These are phyloP conservation scores for Elymnias hypermnestra DNA, from an alignment of 1,140 invertebrate species.

Conservation along the genomic window DNA sequence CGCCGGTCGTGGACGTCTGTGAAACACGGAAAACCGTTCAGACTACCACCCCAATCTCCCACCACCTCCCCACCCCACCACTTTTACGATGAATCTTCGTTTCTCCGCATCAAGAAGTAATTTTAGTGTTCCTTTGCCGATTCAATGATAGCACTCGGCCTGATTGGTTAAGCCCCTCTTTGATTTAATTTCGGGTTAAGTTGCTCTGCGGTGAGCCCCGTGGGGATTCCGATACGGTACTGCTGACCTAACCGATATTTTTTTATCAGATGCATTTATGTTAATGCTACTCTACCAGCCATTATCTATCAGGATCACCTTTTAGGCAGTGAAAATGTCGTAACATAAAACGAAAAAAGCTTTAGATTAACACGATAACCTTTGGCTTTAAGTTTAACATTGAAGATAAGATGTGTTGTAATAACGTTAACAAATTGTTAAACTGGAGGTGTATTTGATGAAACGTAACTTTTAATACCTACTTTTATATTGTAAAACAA, in stretches of 20 bases:
- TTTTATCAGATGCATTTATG: slow-evolving; percentile 23
- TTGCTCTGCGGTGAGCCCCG: slow-evolving; percentile 54
- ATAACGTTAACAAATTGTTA: too few species aligned
- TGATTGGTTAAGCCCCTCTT: slow-evolving; percentile 74
- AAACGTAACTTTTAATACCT: too few species aligned
- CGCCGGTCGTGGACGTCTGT: slow-evolving; percentile 50
- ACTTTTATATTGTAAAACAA: too few species aligned
- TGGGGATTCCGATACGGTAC: slow-evolving; percentile 42
- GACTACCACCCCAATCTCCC: slow-evolving; percentile 39
- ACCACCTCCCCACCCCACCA: slow-evolving; percentile 44
- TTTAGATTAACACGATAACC: too few species aligned
- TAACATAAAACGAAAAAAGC: too few species aligned
- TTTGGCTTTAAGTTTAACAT: too few species aligned
- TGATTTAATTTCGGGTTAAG: slow-evolving; percentile 75
- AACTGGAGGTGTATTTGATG: too few species aligned
- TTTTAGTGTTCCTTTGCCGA: slow-evolving; percentile 74
- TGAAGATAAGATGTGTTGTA: too few species aligned
- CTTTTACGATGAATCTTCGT: slow-evolving; percentile 76
- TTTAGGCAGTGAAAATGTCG: too few species aligned
- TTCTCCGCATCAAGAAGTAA: slow-evolving; percentile 75
- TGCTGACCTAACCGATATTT: slow-evolving; percentile 21
- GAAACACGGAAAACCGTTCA: slow-evolving; percentile 74
- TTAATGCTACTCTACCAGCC: slow-evolving; percentile 11
- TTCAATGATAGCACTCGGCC: slow-evolving; percentile 74
- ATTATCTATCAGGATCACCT: slow-evolving; percentile 8